Conservation (phyloP, 2,888 invertebrate genomes). For the Teleiodes luculella region DNA sequence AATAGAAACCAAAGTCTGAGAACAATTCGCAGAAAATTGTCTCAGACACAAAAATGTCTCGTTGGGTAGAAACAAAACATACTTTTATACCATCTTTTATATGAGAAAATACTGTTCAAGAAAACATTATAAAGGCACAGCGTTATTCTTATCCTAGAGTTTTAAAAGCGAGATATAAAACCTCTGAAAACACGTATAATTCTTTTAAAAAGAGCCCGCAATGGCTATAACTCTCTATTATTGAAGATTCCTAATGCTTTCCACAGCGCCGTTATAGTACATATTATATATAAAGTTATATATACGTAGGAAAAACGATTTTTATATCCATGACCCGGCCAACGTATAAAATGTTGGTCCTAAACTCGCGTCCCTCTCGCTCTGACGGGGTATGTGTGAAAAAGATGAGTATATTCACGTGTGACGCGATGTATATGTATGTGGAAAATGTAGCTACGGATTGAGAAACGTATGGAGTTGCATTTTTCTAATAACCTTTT, state of each 20-base stretch:
- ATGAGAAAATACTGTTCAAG: neutral
- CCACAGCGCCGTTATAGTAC: conserved; percentile 44
- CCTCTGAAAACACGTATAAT: conserved; percentile 34
- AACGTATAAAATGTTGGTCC: conserved; percentile 79
- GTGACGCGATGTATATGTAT: conserved; percentile 66
- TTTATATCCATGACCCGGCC: conserved; percentile 79
- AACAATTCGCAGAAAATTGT: neutral
- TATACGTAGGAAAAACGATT: conserved; percentile 70
- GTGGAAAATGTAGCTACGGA: conserved; percentile 49
- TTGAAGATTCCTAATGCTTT: conserved; percentile 65
- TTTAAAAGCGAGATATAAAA: conserved; percentile 18
- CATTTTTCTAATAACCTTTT: too few relatives aligned
- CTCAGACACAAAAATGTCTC: neutral
- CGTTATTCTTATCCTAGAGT: conserved; percentile 9
- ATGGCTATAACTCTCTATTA: conserved; percentile 65
- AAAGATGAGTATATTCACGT: conserved; percentile 53
- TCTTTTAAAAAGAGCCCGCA: conserved; percentile 44
- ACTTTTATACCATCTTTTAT: neutral
- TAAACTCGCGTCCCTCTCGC: conserved; percentile 55
- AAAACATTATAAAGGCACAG: conserved; percentile 1
- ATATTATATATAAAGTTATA: conserved; percentile 41
- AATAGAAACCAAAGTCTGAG: neutral
- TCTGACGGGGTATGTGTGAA: conserved; percentile 45
- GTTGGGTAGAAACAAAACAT: neutral
- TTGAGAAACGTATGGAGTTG: conserved; percentile 44